Evolutionary conservation across 1,140 invertebrate genomes (phyloP).

Genomic region (Nephila pilipes): DNA sequence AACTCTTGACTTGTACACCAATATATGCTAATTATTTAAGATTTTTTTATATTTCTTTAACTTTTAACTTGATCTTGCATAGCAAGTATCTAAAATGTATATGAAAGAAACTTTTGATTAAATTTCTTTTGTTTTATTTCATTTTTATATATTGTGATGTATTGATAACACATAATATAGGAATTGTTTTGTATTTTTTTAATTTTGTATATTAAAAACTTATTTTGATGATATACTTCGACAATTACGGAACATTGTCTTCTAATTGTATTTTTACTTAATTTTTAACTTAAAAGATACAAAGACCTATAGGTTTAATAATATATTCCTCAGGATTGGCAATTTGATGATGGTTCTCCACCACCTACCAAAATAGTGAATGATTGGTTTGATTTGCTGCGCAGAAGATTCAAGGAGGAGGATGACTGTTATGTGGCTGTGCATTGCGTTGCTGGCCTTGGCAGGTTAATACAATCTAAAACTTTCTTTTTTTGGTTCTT

Average conservation of each 20-base stretch:
- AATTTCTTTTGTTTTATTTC: no score
- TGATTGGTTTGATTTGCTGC: conserved; percentile 95
- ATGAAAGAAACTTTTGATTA: no score
- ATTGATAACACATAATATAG: no score
- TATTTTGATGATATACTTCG: not conserved
- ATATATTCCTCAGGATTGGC: conserved; percentile 81
- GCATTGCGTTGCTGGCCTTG: conserved; percentile 97
- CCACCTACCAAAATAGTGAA: conserved; percentile 88
- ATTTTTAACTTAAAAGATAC: not conserved
- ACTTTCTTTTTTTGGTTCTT: no score
- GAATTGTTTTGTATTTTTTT: no score
- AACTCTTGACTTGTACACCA: no score
- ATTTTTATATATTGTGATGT: no score
- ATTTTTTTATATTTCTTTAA: no score
- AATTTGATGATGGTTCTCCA: conserved; percentile 83
- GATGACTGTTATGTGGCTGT: conserved; percentile 95
- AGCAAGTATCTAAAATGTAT: no score
- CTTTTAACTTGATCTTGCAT: no score
- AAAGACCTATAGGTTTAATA: not conserved
- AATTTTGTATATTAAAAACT: no score
- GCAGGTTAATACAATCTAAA: conserved; percentile 83
- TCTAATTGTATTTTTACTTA: not conserved
- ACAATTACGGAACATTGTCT: not conserved
- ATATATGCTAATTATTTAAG: no score
- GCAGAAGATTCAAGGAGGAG: conserved; percentile 88